Conservation (phyloP, 2,888 invertebrate genomes). For the Zelleria hepariella region DNA sequence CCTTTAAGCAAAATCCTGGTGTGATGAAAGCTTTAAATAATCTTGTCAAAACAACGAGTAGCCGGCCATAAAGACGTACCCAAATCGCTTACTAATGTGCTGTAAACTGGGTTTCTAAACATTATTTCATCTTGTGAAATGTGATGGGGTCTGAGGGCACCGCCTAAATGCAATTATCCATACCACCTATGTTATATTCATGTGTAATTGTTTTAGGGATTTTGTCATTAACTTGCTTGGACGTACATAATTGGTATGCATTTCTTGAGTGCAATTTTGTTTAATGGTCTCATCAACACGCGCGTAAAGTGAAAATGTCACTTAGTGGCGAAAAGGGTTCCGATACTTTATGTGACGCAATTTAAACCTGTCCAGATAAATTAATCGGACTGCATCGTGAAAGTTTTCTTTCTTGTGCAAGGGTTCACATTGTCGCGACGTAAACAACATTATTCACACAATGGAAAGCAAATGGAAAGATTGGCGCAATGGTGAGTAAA, state of each 20-base stretch:
- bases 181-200: too few relatives aligned
- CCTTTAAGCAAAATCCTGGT: neutral
- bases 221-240: too few relatives aligned
- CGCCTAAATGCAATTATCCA: too few relatives aligned
- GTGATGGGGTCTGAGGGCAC: too few relatives aligned
- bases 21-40: slow-evolving; percentile 5
- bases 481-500: neutral
- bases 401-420: neutral
- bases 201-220: too few relatives aligned
- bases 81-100: slow-evolving; percentile 16
- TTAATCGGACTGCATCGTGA: neutral
- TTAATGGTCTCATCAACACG: too few relatives aligned
- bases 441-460: neutral
- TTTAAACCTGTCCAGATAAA: neutral
- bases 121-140: neutral
- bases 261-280: too few relatives aligned
- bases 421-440: neutral
- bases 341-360: neutral
- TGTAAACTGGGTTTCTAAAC: neutral
- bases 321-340: too few relatives aligned
- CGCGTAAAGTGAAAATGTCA: neutral
- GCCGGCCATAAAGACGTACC: slow-evolving; percentile 15
- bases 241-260: too few relatives aligned
- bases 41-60: slow-evolving; percentile 3
- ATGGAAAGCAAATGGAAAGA: neutral